Percentiles rank a stretch among this genome's conserved stretches.
phyloP scores from a whole-genome alignment of 2,797 vertebrate species.

The Xenentodon cancila region DNA sequence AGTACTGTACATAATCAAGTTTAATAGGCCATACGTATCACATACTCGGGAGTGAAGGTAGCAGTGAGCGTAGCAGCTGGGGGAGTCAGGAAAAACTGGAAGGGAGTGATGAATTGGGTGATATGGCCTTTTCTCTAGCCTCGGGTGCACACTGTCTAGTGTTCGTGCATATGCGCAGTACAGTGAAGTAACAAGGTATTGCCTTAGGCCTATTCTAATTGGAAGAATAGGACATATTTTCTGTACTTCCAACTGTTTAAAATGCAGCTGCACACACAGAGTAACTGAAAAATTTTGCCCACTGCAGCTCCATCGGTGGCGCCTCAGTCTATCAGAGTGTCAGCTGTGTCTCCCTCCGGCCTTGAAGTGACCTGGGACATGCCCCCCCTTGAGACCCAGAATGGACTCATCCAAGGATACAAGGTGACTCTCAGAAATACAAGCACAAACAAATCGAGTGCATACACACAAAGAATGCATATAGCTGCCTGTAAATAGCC shows the following conservation, averaged over 20 bases:
- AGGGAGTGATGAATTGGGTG: constrained; percentile 73
- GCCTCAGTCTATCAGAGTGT: constrained; percentile 90
- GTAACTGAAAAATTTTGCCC: constrained; percentile 16
- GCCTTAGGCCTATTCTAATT: constrained; percentile 66
- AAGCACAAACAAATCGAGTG: neutral
- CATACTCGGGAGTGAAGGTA: constrained; percentile 50
- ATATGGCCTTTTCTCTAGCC: constrained; percentile 73
- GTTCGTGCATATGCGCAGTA: constrained; percentile 63
- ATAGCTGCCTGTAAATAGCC: neutral
- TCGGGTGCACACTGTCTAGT: constrained; percentile 52
- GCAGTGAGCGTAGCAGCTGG: constrained; percentile 29
- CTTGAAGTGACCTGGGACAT: constrained; percentile 94
- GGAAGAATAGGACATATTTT: constrained; percentile 49
- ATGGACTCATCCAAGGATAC: constrained; percentile 96
- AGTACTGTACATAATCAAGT: constrained; percentile 38
- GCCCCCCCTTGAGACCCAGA: constrained; percentile 92
- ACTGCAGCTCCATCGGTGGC: constrained; percentile 90
- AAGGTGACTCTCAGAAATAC: constrained; percentile 80
- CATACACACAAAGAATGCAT: constrained; percentile 9
- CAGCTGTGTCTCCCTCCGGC: constrained; percentile 86
- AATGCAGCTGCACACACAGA: constrained; percentile 20
- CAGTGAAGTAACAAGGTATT: constrained; percentile 58
- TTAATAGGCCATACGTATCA: constrained; percentile 50
- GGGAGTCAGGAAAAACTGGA: constrained; percentile 43
- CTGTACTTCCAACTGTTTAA: constrained; percentile 22